These are phyloP conservation scores for Darwinula stevensoni DNA, from an alignment of 2,888 invertebrate species.

Conservation along the genomic window DNA sequence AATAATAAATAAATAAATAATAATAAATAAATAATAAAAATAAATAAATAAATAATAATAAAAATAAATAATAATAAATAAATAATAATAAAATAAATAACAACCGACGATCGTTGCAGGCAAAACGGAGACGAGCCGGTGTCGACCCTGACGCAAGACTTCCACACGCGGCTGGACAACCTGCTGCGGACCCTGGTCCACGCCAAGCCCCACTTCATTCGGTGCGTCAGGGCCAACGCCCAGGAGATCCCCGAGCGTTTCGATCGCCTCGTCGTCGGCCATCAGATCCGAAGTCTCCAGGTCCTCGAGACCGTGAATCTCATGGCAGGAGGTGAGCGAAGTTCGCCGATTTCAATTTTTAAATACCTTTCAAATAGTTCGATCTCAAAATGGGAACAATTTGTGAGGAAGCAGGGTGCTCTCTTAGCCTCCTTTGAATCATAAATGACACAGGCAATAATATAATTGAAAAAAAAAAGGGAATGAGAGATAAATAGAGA, in stretches of 20 bases:
- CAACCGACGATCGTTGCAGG: too few species aligned
- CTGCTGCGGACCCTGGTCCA: conserved; percentile 65
- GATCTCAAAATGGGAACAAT: background rate
- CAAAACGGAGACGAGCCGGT: conserved; percentile 55
- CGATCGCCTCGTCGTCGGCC: conserved; percentile 50
- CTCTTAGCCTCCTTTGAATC: too few species aligned
- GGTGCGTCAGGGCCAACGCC: conserved; percentile 64
- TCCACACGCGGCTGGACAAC: conserved; percentile 74
- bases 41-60: too few species aligned
- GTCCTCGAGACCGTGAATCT: conserved; percentile 80
- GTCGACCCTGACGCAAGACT: conserved; percentile 74
- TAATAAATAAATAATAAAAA: too few species aligned
- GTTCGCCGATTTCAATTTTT: too few species aligned
- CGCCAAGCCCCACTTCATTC: conserved; percentile 75
- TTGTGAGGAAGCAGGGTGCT: too few species aligned
- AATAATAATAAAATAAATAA: too few species aligned
- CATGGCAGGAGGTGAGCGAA: conserved; percentile 44
- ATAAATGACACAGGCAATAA: too few species aligned
- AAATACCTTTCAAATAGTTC: background rate
- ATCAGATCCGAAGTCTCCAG: conserved; percentile 62
- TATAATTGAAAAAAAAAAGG: too few species aligned
- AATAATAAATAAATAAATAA: too few species aligned
- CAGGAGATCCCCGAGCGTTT: conserved; percentile 50
- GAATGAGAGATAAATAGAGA: too few species aligned
- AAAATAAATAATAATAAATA: too few species aligned